Percentiles rank a stretch among this genome's conserved stretches.
Evolutionary conservation across 2,888 invertebrate species (phyloP).

Genomic region (Diarsia dahlii): DNA sequence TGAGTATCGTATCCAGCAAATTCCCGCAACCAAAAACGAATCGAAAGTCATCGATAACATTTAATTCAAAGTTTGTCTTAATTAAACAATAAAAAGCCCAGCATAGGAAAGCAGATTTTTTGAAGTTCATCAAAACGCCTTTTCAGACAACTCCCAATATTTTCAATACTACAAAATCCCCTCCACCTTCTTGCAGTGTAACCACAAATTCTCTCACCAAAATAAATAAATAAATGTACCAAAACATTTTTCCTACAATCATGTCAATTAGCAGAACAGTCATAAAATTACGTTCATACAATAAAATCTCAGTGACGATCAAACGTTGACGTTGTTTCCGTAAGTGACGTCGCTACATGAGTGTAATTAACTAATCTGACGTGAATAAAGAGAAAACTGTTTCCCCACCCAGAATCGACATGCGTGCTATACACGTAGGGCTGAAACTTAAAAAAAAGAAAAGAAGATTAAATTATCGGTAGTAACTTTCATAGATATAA

Average conservation of each 20-base stretch:
- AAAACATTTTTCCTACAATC: not conserved
- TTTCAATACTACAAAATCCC: not conserved
- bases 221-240: not conserved
- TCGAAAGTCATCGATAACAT: too few species aligned
- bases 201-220: not conserved
- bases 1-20: too few species aligned
- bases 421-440: constrained; percentile 44
- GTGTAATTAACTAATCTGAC: constrained; percentile 60
- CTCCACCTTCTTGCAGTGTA: not conserved
- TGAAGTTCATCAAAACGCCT: too few species aligned
- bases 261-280: constrained; percentile 8
- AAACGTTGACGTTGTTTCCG: not conserved
- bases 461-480: not conserved
- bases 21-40: too few species aligned
- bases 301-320: constrained; percentile 24
- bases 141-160: too few species aligned
- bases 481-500: not conserved
- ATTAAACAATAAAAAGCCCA: too few species aligned
- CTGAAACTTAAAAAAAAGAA: constrained; percentile 18
- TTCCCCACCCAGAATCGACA: constrained; percentile 44
- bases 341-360: constrained; percentile 11
- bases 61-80: too few species aligned
- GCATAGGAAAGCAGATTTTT: too few species aligned
- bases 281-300: not conserved
- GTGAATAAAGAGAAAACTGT: constrained; percentile 42